These are phyloP conservation scores for Mustelus asterias DNA, from an alignment of 2,113 vertebrate genomes.

Conservation along the genomic window DNA sequence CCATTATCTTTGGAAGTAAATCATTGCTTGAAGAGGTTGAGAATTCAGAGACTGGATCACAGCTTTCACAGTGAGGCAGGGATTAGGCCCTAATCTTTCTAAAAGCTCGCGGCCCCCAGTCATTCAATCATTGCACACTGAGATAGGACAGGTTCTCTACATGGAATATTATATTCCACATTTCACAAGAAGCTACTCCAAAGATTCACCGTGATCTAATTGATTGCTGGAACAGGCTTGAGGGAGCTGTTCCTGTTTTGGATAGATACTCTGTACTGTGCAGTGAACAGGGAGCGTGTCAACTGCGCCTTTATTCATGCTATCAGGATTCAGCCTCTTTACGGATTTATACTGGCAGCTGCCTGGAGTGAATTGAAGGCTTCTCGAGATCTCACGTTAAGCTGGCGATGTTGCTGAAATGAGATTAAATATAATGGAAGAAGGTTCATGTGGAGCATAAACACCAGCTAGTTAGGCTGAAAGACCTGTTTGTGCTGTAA, in stretches of 20 bases:
- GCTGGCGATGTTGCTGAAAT: neutral
- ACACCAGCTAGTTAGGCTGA: too few species aligned
- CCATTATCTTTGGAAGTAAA: neutral
- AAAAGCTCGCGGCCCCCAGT: neutral
- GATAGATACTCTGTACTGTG: neutral
- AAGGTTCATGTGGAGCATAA: neutral
- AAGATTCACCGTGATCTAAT: neutral
- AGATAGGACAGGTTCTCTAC: neutral
- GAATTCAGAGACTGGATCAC: neutral
- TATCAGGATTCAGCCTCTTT: neutral
- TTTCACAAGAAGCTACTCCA: neutral
- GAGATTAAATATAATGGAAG: neutral
- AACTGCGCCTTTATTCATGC: neutral
- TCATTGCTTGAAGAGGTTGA: neutral
- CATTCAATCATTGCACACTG: neutral
- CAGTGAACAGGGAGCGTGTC: neutral
- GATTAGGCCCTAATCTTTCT: neutral
- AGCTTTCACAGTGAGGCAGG: neutral
- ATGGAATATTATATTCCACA: neutral
- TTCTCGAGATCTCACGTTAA: neutral
- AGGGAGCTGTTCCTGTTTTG: neutral
- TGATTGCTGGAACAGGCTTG: neutral
- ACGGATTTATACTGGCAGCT: neutral
- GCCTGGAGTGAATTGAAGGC: neutral
- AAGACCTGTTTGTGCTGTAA: neutral